These are phyloP conservation scores for Eilema sororculum DNA, from an alignment of 2,888 invertebrate genomes.

Conservation along the genomic window DNA sequence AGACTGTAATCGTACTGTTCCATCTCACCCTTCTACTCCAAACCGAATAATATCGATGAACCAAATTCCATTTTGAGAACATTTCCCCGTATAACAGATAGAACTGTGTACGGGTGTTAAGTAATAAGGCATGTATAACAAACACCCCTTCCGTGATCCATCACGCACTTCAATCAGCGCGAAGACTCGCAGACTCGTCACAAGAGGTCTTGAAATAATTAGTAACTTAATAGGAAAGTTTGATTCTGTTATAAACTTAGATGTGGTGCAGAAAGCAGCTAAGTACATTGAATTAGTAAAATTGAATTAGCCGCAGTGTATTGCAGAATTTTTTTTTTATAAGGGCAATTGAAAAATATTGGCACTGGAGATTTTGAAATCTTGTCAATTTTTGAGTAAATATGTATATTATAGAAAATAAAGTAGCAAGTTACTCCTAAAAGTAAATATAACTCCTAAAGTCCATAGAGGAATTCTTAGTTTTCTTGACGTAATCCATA, in stretches of 20 bases:
- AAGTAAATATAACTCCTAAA: no score
- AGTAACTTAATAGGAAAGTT: slow-evolving; percentile 41
- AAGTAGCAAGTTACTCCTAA: no score
- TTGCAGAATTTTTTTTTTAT: neutral
- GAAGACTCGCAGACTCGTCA: slow-evolving; percentile 41
- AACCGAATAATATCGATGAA: neutral
- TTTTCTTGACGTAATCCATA: neutral
- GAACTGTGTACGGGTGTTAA: slow-evolving; percentile 45
- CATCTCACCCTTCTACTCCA: neutral
- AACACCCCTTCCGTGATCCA: slow-evolving; percentile 70
- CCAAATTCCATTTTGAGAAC: slow-evolving; percentile 8
- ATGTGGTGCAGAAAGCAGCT: neutral
- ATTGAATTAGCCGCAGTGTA: neutral
- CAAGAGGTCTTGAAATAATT: slow-evolving; percentile 48
- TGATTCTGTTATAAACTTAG: slow-evolving; percentile 6
- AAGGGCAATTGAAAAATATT: neutral
- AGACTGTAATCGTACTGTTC: neutral
- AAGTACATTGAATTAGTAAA: neutral
- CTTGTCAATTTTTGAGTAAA: neutral
- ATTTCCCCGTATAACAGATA: slow-evolving; percentile 18
- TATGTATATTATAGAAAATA: no score
- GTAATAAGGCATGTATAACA: slow-evolving; percentile 42
- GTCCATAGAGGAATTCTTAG: neutral
- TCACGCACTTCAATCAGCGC: slow-evolving; percentile 65
- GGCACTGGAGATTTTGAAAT: neutral